Evolutionary conservation across 2,797 vertebrate species (phyloP).

Genomic region (Hirundo rustica): DNA sequence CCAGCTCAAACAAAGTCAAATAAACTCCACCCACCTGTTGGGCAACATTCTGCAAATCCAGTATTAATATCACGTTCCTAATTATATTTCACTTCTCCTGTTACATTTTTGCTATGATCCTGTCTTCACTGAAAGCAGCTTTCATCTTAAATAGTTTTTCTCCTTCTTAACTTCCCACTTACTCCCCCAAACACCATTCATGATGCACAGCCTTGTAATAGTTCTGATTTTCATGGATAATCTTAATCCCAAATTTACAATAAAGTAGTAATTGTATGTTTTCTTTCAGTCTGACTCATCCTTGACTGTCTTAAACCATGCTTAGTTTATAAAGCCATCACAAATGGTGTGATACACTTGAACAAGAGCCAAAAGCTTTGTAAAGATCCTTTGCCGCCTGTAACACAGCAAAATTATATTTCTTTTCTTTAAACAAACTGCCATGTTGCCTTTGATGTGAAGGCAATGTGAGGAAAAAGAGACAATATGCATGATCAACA

Average conservation of each 20-base stretch:
- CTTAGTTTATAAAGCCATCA: slow-evolving; percentile 35
- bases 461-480: not conserved
- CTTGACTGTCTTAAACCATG: not conserved
- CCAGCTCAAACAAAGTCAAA: slow-evolving; percentile 31
- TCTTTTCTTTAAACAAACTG: not conserved
- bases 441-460: not conserved
- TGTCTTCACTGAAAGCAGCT: not conserved
- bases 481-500: not conserved
- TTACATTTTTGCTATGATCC: slow-evolving; percentile 39
- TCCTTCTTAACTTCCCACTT: not conserved
- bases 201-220: not conserved
- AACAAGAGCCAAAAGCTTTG: not conserved
- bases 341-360: not conserved
- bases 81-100: slow-evolving; percentile 46
- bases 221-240: slow-evolving; percentile 20
- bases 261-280: slow-evolving; percentile 16
- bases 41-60: slow-evolving; percentile 24
- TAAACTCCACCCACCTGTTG: slow-evolving; percentile 64
- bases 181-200: not conserved
- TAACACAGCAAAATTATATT: not conserved
- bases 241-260: slow-evolving; percentile 2
- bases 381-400: not conserved
- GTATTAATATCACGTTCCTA: slow-evolving; percentile 52
- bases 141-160: not conserved
- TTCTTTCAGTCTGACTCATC: slow-evolving; percentile 34